Evolutionary conservation across 2,113 vertebrate genomes (phyloP).

Genomic region (Ammodytes marinus): DNA sequence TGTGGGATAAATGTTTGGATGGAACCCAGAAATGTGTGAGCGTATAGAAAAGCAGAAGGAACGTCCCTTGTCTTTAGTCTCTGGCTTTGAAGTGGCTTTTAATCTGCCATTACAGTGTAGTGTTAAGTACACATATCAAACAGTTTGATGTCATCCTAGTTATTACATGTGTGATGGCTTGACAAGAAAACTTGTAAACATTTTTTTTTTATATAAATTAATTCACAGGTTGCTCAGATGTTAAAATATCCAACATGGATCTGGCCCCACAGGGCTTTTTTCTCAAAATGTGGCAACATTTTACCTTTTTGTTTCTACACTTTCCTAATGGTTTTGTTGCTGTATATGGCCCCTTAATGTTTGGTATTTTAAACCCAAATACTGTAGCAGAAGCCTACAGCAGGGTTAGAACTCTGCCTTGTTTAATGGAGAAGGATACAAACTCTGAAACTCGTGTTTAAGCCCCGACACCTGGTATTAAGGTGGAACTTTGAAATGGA

Average conservation of each 20-base stretch:
- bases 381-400: background rate
- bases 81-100: background rate
- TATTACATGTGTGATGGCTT: background rate
- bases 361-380: background rate
- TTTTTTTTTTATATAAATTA: no score
- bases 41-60: slow-evolving; percentile 4
- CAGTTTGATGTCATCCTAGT: background rate
- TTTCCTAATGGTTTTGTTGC: background rate
- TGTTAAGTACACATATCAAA: background rate
- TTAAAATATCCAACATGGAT: background rate
- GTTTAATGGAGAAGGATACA: background rate
- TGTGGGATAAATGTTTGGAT: slow-evolving; percentile 60
- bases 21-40: slow-evolving; percentile 44
- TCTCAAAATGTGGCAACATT: background rate
- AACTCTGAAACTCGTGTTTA: background rate
- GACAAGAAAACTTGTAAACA: slow-evolving; percentile 1
- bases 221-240: slow-evolving; percentile 1
- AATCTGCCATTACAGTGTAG: background rate
- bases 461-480: background rate
- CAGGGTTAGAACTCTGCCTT: background rate
- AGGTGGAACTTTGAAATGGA: background rate
- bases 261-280: background rate
- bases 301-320: background rate
- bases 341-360: background rate
- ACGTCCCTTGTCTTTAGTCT: slow-evolving; percentile 8